Evolutionary conservation across 2,888 invertebrate genomes (phyloP), one percentile per base, ranked within the genome.

Genomic region (Eutolmus rufibarbis): DNA sequence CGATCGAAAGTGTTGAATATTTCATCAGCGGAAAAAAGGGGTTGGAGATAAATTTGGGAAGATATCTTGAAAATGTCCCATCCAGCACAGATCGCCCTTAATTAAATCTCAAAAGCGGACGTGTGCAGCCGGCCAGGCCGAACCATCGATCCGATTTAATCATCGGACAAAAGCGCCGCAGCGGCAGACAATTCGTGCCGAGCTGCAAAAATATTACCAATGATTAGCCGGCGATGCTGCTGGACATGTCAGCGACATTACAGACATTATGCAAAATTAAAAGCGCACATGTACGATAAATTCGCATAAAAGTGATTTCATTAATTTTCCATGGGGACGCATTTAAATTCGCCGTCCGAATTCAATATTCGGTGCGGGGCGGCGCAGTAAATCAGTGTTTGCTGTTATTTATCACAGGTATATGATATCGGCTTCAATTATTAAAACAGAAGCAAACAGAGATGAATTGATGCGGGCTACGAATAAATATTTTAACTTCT

Each of bases 391-490:
- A 81, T 81, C 81, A 81, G 81, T 81, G 81, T 81, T 81, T 81
- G 81, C 81, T 66, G 84, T 84, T 84, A 84, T 84, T 84, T 84
- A 84, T 84, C 74, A 66, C 84, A 66, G 40, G 84, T 74, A 84
- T 84, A 74, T 74, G 84, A 84, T 84, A 84, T 84, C 74, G 66
- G 40, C 43, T 40, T 66, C 84, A 84, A 84, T 84, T 84, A 84
- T 84, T 84, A 66, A 84, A 84, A 84, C 74, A 66, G 84, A 84
- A 84, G 84, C 66, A 74, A 84, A 74, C 74, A 84, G 40, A 84
- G 66, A 84, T 74, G 84, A 84, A 84, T 84, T 84, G 84, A 84
- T 84, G 57, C 74, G 74, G 84, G 37, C 34, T 12, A 40, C 57
- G 34, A 74, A 84, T 84, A 84, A 84, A 84, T 84, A 84, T 84